Percentiles rank a stretch among this genome's conserved stretches.
phyloP scores from a whole-genome alignment of 2,797 vertebrate species.

The Melanotaenia nigrans region DNA sequence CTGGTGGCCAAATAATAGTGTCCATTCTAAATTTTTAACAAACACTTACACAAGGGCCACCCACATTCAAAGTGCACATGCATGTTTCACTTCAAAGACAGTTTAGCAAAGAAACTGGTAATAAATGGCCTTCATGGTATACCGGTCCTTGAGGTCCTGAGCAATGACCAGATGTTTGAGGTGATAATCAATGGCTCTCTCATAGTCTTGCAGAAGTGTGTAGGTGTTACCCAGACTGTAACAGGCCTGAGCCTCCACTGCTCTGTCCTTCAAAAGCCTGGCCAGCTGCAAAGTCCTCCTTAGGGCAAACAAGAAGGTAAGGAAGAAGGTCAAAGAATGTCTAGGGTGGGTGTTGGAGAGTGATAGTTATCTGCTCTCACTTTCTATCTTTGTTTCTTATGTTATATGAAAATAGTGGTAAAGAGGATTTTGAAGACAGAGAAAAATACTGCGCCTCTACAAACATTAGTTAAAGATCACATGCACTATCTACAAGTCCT shows the following conservation, averaged over 20 bases:
- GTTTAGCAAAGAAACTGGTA: conserved; percentile 23
- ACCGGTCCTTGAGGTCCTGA: conserved; percentile 92
- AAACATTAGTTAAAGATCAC: neutral
- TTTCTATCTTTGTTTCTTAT: conserved; percentile 23
- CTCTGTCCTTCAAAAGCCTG: conserved; percentile 91
- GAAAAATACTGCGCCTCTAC: neutral
- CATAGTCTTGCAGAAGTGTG: conserved; percentile 94
- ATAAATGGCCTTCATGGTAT: conserved; percentile 24
- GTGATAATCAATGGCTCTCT: conserved; percentile 94
- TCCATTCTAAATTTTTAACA: neutral
- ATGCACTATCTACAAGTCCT: too few species aligned
- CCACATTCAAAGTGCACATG: conserved; percentile 11
- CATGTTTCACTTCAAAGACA: conserved; percentile 36
- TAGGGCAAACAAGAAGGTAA: conserved; percentile 49
- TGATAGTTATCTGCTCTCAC: conserved; percentile 42
- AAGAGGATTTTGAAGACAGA: neutral
- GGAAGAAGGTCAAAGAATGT: conserved; percentile 62
- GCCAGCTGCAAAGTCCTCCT: conserved; percentile 94
- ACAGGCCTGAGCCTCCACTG: conserved; percentile 95
- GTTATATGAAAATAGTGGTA: neutral
- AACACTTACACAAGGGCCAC: conserved; percentile 24
- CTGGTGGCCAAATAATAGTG: conserved; percentile 9
- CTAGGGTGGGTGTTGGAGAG: conserved; percentile 49
- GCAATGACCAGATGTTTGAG: conserved; percentile 94
- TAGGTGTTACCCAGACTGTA: conserved; percentile 97